phyloP scores from a whole-genome alignment of 1,140 invertebrate genomes.

The Drosophila rhopaloa region DNA sequence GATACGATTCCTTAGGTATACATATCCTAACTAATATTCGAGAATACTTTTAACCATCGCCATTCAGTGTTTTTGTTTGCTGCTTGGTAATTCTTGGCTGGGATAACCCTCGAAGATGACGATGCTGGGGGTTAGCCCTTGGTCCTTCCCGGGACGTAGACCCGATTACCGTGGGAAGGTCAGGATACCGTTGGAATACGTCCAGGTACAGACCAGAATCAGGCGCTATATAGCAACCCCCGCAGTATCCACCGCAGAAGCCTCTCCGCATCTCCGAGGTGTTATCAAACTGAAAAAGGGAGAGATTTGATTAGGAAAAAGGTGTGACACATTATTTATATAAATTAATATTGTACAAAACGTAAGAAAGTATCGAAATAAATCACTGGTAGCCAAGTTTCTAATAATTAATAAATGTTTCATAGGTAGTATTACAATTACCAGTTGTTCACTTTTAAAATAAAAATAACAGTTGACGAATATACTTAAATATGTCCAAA shows the following conservation, averaged over 20 bases:
- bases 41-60: slow-evolving; percentile 52
- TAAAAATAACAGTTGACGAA: no score
- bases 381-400: no score
- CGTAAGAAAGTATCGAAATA: no score
- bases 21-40: slow-evolving; percentile 44
- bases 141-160: slow-evolving; percentile 50
- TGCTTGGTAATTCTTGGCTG: slow-evolving; percentile 43
- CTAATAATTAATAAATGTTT: no score
- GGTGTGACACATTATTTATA: no score
- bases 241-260: slow-evolving; percentile 82
- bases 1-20: slow-evolving; percentile 11
- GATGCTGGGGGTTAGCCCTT: slow-evolving; percentile 26
- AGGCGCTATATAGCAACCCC: slow-evolving; percentile 69
- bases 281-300: slow-evolving; percentile 58
- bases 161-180: slow-evolving; percentile 51
- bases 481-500: no score
- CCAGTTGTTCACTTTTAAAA: no score
- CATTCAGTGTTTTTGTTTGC: slow-evolving; percentile 10
- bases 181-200: slow-evolving; percentile 41
- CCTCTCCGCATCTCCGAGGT: slow-evolving; percentile 59
- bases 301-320: no score
- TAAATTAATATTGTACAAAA: no score
- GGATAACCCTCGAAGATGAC: slow-evolving; percentile 25
- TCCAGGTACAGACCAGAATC: slow-evolving; percentile 73
- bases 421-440: no score